phyloP scores from a whole-genome alignment of 2,888 invertebrate genomes.

The Euproctis similis region DNA sequence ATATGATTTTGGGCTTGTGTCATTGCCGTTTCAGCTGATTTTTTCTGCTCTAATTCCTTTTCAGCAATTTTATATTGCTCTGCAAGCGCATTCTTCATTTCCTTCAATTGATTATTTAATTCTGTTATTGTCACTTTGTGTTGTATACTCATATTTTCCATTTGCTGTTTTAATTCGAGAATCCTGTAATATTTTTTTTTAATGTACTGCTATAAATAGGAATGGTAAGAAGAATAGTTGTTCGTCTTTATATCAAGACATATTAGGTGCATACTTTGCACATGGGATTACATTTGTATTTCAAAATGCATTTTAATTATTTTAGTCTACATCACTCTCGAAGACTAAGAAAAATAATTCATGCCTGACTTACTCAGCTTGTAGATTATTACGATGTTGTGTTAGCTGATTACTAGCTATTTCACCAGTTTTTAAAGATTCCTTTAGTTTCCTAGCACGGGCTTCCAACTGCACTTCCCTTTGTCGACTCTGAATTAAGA shows the following conservation, averaged over 20 bases:
- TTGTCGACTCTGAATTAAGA: constrained; percentile 49
- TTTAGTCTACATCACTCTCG: too few species aligned
- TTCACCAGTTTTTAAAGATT: constrained; percentile 63
- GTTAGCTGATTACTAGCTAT: constrained; percentile 46
- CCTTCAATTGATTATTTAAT: constrained; percentile 44
- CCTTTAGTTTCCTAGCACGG: constrained; percentile 60
- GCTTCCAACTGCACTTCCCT: constrained; percentile 60
- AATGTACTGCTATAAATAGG: too few species aligned
- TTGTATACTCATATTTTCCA: constrained; percentile 39
- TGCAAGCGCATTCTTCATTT: constrained; percentile 35
- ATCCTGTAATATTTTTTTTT: too few species aligned
- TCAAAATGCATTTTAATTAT: too few species aligned
- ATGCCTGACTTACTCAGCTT: constrained; percentile 43
- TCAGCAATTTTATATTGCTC: constrained; percentile 33
- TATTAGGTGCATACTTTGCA: too few species aligned
- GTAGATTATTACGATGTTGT: constrained; percentile 54
- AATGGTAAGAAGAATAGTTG: too few species aligned
- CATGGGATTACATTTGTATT: too few species aligned
- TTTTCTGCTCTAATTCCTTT: constrained; percentile 38
- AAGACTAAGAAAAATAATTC: too few species aligned
- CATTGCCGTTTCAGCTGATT: constrained; percentile 33
- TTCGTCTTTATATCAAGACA: too few species aligned
- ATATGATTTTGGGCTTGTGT: constrained; percentile 34
- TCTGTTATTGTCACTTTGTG: constrained; percentile 44
- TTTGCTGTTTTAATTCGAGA: constrained; percentile 45